Evolutionary conservation across 1,140 invertebrate species (phyloP).

Genomic region (Drosophila nigrodunni): DNA sequence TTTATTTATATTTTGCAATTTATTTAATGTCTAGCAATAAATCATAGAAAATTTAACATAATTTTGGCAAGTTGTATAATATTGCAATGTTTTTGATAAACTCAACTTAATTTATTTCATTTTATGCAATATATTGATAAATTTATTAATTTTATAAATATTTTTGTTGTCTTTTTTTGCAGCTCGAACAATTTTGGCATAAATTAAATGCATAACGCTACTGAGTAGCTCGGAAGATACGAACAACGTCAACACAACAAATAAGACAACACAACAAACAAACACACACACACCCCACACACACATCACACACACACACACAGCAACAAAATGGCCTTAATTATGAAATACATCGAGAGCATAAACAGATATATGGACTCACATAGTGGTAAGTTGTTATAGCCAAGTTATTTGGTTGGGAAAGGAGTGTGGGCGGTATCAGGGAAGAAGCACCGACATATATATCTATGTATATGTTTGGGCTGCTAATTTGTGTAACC

Average conservation of each 20-base stretch:
- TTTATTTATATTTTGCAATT: too few species aligned
- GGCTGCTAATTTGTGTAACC: slow-evolving; percentile 73
- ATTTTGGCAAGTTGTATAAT: too few species aligned
- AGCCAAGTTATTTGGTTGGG: neutral
- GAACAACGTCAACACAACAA: slow-evolving; percentile 43
- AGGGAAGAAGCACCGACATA: neutral
- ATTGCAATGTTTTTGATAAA: too few species aligned
- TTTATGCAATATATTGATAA: neutral
- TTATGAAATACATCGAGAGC: slow-evolving; percentile 88
- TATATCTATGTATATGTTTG: neutral
- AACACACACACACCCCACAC: slow-evolving; percentile 33
- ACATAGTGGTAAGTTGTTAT: slow-evolving; percentile 86
- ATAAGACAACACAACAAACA: slow-evolving; percentile 33
- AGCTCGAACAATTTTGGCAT: slow-evolving; percentile 54
- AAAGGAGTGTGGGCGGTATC: neutral
- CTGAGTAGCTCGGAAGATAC: slow-evolving; percentile 34
- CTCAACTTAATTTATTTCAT: too few species aligned
- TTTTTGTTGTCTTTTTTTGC: slow-evolving; percentile 42
- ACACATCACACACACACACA: slow-evolving; percentile 56
- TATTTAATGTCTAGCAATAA: too few species aligned
- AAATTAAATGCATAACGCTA: slow-evolving; percentile 41
- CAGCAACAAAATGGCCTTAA: slow-evolving; percentile 86
- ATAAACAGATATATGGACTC: slow-evolving; percentile 88
- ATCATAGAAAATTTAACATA: too few species aligned
- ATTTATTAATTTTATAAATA: slow-evolving; percentile 1